Evolutionary conservation across 2,888 invertebrate genomes (phyloP).

Genomic region (Agrotis clavis): DNA sequence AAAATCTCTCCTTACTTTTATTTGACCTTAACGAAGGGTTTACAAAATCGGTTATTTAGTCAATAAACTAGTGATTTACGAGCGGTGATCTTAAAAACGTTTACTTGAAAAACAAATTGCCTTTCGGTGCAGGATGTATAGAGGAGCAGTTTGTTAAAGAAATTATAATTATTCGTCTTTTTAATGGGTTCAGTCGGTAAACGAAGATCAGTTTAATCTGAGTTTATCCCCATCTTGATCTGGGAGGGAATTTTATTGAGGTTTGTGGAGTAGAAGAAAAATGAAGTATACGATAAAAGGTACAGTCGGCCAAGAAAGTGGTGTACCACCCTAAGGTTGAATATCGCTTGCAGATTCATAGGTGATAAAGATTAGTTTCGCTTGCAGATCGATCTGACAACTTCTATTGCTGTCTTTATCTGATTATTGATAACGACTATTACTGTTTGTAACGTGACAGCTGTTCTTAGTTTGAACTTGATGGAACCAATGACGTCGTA

Average conservation of each 20-base stretch:
- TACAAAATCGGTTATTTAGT: conserved; percentile 66
- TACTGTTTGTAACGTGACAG: too few relatives aligned
- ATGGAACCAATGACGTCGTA: too few relatives aligned
- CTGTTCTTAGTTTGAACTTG: too few relatives aligned
- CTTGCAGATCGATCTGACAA: too few relatives aligned
- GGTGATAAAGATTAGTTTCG: too few relatives aligned
- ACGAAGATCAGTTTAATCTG: conserved; percentile 33
- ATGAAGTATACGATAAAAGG: neutral
- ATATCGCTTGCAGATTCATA: too few relatives aligned
- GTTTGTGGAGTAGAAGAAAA: conserved; percentile 8
- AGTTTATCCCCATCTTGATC: conserved; percentile 25
- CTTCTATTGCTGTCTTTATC: too few relatives aligned
- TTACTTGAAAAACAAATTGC: conserved; percentile 67
- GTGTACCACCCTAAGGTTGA: too few relatives aligned
- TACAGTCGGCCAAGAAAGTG: too few relatives aligned
- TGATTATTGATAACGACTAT: too few relatives aligned
- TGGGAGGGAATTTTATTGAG: conserved; percentile 19
- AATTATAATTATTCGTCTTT: conserved; percentile 51
- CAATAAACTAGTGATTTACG: conserved; percentile 79
- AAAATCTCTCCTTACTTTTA: conserved; percentile 50
- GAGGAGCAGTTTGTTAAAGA: conserved; percentile 39
- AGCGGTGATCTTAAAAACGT: conserved; percentile 62
- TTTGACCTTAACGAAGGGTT: conserved; percentile 66
- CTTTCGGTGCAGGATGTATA: conserved; percentile 57
- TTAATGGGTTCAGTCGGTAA: conserved; percentile 41